Conservation (phyloP, 2,888 invertebrate genomes). For the Coleophora deauratella region DNA sequence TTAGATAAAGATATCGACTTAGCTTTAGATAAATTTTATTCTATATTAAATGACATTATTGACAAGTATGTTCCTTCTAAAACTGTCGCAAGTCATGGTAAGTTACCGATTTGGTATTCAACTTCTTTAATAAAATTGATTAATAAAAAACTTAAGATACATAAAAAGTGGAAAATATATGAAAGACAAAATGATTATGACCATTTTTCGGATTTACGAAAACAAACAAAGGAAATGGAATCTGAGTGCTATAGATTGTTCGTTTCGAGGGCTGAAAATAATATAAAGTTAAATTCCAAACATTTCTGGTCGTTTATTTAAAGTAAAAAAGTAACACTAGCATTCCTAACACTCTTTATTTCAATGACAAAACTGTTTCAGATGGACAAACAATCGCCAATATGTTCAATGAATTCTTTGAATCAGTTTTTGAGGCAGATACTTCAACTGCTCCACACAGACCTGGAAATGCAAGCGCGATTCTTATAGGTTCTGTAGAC, state of each 20-base stretch:
- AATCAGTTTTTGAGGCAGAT: constrained; percentile 3
- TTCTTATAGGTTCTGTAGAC: too few species aligned
- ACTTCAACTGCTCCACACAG: too few species aligned
- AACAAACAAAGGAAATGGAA: neutral
- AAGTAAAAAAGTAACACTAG: neutral
- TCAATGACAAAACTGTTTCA: neutral
- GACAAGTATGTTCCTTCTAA: constrained; percentile 1
- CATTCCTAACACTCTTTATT: neutral
- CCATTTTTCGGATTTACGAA: neutral
- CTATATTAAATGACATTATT: constrained; percentile 3
- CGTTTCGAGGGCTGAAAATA: neutral
- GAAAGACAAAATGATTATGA: neutral
- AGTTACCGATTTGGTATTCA: constrained; percentile 8
- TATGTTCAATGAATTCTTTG: neutral
- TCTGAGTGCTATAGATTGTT: neutral
- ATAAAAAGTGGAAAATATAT: constrained; percentile 3
- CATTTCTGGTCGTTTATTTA: neutral
- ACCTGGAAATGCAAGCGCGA: too few species aligned
- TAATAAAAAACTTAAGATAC: too few species aligned
- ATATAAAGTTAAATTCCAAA: neutral
- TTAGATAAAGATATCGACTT: neutral
- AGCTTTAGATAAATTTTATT: constrained; percentile 8
- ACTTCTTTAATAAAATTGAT: constrained; percentile 3
- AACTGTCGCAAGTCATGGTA: neutral
- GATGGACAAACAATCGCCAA: neutral